phyloP scores from a whole-genome alignment of 2,113 vertebrate genomes.

The Phodopus roborovskii region DNA sequence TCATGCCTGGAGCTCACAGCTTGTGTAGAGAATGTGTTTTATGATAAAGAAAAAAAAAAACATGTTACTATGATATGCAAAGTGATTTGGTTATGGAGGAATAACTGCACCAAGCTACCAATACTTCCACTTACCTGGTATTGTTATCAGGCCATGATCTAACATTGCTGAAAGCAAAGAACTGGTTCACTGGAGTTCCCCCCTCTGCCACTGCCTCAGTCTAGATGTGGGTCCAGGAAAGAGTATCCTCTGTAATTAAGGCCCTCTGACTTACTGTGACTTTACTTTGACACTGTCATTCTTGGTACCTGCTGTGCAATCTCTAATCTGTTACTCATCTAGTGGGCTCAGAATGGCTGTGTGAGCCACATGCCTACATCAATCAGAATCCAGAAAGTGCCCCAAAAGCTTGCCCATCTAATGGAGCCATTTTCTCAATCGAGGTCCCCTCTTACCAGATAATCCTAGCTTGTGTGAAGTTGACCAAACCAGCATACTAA shows the following conservation, averaged over 20 bases:
- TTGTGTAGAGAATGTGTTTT: not conserved
- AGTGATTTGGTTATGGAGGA: not conserved
- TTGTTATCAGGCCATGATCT: not conserved
- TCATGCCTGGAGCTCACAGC: not conserved
- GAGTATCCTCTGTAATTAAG: not conserved
- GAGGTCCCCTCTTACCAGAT: not conserved
- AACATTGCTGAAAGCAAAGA: not conserved
- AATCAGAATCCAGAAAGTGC: not conserved
- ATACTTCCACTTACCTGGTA: not conserved
- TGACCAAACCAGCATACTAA: not conserved
- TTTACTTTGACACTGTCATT: not conserved
- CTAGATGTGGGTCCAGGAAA: not conserved
- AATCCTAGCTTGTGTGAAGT: not conserved
- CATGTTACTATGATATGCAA: not conserved
- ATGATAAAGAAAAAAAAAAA: not conserved
- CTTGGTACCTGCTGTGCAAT: not conserved
- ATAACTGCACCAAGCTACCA: not conserved
- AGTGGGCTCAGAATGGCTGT: not conserved
- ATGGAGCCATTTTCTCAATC: not conserved
- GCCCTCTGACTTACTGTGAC: not conserved
- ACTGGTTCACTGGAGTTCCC: not conserved
- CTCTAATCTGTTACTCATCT: not conserved
- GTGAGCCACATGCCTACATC: accelerated
- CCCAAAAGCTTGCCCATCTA: not conserved
- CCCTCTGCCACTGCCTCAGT: not conserved